These are phyloP conservation scores for Hydrozoanthus gracilis DNA, from an alignment of 92 coral and sea anemone species.

Conservation along the genomic window DNA sequence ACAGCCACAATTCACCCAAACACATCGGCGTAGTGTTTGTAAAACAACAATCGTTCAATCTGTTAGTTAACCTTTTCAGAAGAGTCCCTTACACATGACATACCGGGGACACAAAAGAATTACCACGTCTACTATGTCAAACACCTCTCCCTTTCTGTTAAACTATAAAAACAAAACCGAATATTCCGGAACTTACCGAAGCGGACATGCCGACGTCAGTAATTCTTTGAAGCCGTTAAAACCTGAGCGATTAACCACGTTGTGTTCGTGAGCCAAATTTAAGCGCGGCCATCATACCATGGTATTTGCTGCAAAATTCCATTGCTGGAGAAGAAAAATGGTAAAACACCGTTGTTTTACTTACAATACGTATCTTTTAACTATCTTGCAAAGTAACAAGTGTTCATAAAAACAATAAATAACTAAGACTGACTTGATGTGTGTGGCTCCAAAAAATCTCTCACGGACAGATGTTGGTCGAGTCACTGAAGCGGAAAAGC, in stretches of 20 bases:
- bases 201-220: conserved; percentile 61
- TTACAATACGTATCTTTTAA: not conserved
- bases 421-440: not conserved
- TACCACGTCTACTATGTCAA: not conserved
- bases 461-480: conserved; percentile 15
- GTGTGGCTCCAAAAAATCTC: conserved; percentile 16
- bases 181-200: conserved; percentile 62
- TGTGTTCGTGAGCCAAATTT: conserved; percentile 8
- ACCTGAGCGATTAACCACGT: conserved; percentile 27
- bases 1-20: not conserved
- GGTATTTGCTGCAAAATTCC: not conserved
- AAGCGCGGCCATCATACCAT: conserved; percentile 14
- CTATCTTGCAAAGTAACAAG: not conserved
- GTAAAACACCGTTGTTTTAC: not conserved
- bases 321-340: conserved; percentile 19
- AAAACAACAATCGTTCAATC: not conserved
- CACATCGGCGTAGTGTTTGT: not conserved
- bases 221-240: conserved; percentile 17
- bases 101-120: not conserved
- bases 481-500: conserved; percentile 18
- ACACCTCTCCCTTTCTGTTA: conserved; percentile 12
- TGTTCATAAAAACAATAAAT: not conserved
- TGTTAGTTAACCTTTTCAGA: not conserved
- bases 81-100: not conserved
- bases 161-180: conserved; percentile 9